These are phyloP conservation scores for Notolepis coatsorum DNA, from an alignment of 2,797 vertebrate species.

Conservation along the genomic window DNA sequence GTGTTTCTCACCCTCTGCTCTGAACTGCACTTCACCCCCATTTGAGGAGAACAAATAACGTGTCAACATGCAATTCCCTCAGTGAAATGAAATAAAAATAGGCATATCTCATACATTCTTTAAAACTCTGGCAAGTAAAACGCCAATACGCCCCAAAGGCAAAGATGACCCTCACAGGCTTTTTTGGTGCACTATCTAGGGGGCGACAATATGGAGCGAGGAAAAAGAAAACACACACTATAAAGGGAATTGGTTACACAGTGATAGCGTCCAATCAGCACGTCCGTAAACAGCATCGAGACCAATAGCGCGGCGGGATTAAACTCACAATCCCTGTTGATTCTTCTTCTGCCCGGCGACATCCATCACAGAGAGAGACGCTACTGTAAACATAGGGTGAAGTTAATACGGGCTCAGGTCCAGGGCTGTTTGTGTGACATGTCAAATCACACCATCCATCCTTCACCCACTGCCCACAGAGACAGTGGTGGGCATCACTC, in stretches of 20 bases:
- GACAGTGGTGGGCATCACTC: conserved; percentile 19
- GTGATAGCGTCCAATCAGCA: conserved; percentile 18
- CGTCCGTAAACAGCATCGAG: no score
- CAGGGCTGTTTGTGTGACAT: conserved; percentile 18
- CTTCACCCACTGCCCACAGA: conserved; percentile 14
- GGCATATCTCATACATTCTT: background rate
- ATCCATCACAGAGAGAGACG: conserved; percentile 18
- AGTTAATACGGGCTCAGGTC: conserved; percentile 24
- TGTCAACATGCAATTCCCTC: conserved; percentile 33
- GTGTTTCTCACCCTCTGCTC: conserved; percentile 22
- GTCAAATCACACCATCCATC: background rate
- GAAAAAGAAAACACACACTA: background rate
- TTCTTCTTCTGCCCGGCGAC: background rate
- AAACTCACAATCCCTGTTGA: conserved; percentile 22
- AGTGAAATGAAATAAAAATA: conserved; percentile 31
- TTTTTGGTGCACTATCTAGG: conserved; percentile 17
- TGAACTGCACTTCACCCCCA: conserved; percentile 30
- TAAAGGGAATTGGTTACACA: conserved; percentile 2
- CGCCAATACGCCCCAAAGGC: background rate
- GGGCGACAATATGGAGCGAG: conserved; percentile 2
- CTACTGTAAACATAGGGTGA: background rate
- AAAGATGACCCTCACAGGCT: conserved; percentile 1
- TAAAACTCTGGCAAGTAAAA: conserved; percentile 10
- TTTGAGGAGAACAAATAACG: conserved; percentile 11
- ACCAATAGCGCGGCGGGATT: conserved; percentile 23